Evolutionary conservation across 2,797 vertebrate species (phyloP), one percentile per base, ranked within the genome.

Genomic region (Emys orbicularis): DNA sequence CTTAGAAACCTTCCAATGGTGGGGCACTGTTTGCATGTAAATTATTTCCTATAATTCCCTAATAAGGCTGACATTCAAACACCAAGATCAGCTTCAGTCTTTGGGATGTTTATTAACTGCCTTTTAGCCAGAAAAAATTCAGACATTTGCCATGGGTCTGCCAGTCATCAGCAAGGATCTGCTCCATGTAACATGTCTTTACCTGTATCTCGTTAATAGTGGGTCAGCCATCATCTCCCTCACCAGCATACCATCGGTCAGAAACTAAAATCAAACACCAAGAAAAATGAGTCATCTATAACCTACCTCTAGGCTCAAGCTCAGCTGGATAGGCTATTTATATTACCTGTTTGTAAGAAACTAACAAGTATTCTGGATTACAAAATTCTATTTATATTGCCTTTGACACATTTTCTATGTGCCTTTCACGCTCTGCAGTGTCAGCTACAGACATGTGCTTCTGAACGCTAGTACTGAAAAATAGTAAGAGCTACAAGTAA

Each of bases 161-260:
- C 1, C 50, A 53, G 37, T 68, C 9, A 90, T 54, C 53, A 88
- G 79, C 27, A 10, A 72, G n/a, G 65, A 72, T 72, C 65, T 21
- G 65, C n/a, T 72, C 19, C n/a, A 59, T 12, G 37, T 9, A 34
- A 29, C 2, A 3, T 65, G 82, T 93, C 65, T 89, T 94, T 98
- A 99, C 99, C 99, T 99, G 97, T 99, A 99, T 97, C 99, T 99
- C 96, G 99, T 99, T 97, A 99, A 97, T 83, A 99, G 98, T 27
- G 99, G 99, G 97, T 99, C 99, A 23, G 99, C 98, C 99, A 99
- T 99, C 99, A 99, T 99, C 97, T 99, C 99, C 91, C 99, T 98
- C 85, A 99, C 99, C 96, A 99, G 98, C 99, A 99, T 99, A 52
- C 99, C 99, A 97, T 99, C 99, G 57, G 99, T 99, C 37, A 99